Base-by-base conservation (phyloP, 2,888 invertebrate species). In the Acanthosepion lycidas region DNA sequence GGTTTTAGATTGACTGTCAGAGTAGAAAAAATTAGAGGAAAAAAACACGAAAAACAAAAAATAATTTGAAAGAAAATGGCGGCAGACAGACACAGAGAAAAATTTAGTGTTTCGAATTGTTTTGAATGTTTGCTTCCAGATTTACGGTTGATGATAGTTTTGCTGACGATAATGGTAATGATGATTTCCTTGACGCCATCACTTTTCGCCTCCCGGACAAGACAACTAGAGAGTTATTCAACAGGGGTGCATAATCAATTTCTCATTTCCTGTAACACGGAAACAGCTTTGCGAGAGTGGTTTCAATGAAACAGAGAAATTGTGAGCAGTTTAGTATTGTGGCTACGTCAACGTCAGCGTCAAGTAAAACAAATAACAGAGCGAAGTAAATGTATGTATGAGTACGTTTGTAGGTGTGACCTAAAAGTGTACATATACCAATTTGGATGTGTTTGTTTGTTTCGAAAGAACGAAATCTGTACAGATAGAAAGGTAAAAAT, bases 251-350 rank as follows among this genome's bases (percentile, higher is more conserved):
- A 78, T 78, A 78, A 78, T 78, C 78, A 78, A 78, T 78, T 78
- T 33, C 78, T 78, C 78, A 78, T 78, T 78, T 78, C 78, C 78
- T 78, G n/a, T 78, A 78, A n/a, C 78, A 78, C 78, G 78, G 78
- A 78, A 78, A 78, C 78, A 78, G 78, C 78, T 78, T 78, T 78
- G 78, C 78, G 78, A 78, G 78, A 78, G 78, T 78, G n/a, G 78
- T 78, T 78, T 78, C 78, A 78, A 78, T 78, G 78, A 78, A 78
- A 78, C n/a, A 78, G n/a, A n/a, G n/a, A 78, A 33, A 78, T 78
- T 78, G 78, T 78, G 78, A 78, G 78, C 78, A 78, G 78, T 78
- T 78, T 78, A 78, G 78, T 78, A 78, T 78, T 78, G 78, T 78
- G 78, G 78, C 78, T n/a, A 78, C 78, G 78, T 78, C 78, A 78